A percentile compares a stretch with the other conserved stretches of the same genome.
These are phyloP conservation scores for Mustela nigripes DNA, from an alignment of 2,113 vertebrate species.

Conservation along the genomic window DNA sequence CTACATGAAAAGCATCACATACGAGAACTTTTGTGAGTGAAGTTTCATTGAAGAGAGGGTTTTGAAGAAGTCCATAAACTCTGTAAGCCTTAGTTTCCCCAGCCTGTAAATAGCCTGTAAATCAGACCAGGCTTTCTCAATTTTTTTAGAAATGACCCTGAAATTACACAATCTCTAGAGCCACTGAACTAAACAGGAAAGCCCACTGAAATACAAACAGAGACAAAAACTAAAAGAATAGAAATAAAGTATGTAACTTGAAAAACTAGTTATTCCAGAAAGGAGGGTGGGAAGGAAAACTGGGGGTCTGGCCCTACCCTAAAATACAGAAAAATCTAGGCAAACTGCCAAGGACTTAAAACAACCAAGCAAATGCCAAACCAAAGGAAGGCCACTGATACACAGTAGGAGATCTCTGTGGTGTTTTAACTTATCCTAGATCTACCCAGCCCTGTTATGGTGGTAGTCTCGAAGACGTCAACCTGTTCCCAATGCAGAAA, in stretches of 20 bases:
- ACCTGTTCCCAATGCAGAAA: background rate
- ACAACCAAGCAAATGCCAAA: background rate
- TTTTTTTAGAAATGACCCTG: background rate
- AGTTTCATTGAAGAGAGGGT: slow-evolving; percentile 17
- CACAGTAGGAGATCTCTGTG: background rate
- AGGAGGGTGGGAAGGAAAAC: background rate
- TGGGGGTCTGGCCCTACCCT: background rate
- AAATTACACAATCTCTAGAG: background rate
- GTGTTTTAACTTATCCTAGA: background rate
- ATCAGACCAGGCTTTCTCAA: slow-evolving; percentile 36
- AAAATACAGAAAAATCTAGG: background rate
- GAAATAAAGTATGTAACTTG: slow-evolving; percentile 30
- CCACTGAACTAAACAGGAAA: background rate
- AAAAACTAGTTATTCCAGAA: background rate
- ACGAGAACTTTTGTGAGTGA: background rate
- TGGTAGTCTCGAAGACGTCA: background rate
- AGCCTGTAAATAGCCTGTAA: background rate
- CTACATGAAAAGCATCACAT: slow-evolving; percentile 44
- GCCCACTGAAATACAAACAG: background rate
- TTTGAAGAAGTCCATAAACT: slow-evolving; percentile 27
- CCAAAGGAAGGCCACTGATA: slow-evolving; percentile 14
- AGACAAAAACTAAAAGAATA: background rate
- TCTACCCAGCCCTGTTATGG: background rate
- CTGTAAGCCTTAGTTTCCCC: slow-evolving; percentile 1
- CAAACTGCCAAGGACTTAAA: slow-evolving; percentile 12